These are phyloP conservation scores for Corythoichthys haematopterus DNA, from an alignment of 2,113 vertebrate species.

Conservation along the genomic window DNA sequence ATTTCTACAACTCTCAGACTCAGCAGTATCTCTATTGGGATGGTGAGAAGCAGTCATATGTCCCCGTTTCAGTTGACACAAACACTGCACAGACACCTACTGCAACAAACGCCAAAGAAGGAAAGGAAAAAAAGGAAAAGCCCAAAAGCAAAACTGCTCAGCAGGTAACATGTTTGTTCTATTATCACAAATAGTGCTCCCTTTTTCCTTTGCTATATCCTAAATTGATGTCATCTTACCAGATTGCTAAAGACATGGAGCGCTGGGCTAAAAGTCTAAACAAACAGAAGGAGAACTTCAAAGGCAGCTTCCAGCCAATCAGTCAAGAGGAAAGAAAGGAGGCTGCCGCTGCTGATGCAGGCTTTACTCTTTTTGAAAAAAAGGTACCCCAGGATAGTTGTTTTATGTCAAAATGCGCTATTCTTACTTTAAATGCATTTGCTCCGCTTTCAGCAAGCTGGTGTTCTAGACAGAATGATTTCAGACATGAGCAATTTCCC, in stretches of 20 bases:
- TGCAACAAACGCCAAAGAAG: conserved; percentile 49
- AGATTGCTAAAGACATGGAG: conserved; percentile 99
- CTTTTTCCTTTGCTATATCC: neutral
- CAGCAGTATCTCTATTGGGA: conserved; percentile 99
- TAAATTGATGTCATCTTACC: conserved; percentile 15
- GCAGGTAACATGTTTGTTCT: conserved; percentile 72
- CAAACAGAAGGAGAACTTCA: conserved; percentile 98
- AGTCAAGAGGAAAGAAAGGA: conserved; percentile 91
- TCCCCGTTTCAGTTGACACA: conserved; percentile 73
- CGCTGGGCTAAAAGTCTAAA: conserved; percentile 99
- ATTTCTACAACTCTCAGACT: conserved; percentile 95
- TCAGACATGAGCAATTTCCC: conserved; percentile 76
- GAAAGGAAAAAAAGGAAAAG: conserved; percentile 95
- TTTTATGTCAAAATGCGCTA: neutral
- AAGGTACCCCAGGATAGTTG: conserved; percentile 74
- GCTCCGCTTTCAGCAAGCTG: conserved; percentile 65
- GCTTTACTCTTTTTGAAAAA: conserved; percentile 94
- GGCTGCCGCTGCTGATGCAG: conserved; percentile 92
- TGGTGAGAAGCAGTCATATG: conserved; percentile 88
- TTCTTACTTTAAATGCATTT: neutral
- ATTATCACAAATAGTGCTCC: neutral
- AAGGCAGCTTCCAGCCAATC: conserved; percentile 89
- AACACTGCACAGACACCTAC: conserved; percentile 7
- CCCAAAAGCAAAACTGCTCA: conserved; percentile 98
- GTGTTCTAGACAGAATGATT: conserved; percentile 82